Conservation (phyloP, 2,888 invertebrate genomes). For the Drosophila subquinaria region DNA sequence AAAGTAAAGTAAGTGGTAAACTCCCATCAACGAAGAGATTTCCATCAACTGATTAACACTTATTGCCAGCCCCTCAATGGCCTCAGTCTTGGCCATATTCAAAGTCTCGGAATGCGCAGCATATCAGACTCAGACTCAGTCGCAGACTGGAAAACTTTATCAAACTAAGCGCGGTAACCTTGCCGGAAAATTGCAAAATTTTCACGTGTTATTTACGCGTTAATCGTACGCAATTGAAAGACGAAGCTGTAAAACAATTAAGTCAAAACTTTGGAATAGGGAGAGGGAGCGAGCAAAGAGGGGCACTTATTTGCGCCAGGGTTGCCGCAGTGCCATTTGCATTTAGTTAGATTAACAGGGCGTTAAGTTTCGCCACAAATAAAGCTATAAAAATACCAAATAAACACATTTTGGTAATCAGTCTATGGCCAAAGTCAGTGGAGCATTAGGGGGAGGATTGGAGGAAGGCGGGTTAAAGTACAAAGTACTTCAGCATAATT, state of each 20-base stretch:
- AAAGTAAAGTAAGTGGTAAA: conserved; percentile 62
- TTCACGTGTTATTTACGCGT: conserved; percentile 76
- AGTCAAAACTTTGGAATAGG: conserved; percentile 9
- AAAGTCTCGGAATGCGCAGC: conserved; percentile 28
- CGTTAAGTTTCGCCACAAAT: conserved; percentile 76
- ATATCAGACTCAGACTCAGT: conserved; percentile 1
- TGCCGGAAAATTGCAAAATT: conserved; percentile 70
- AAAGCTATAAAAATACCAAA: conserved; percentile 47
- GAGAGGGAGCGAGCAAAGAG: background rate
- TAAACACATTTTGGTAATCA: conserved; percentile 49
- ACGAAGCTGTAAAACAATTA: conserved; percentile 53
- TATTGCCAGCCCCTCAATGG: conserved; percentile 56
- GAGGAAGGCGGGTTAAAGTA: conserved; percentile 5
- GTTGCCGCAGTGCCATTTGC: conserved; percentile 59
- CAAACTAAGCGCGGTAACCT: conserved; percentile 50
- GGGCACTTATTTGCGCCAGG: conserved; percentile 73
- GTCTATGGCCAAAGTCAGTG: conserved; percentile 27
- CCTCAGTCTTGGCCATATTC: conserved; percentile 29
- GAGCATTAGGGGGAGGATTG: conserved; percentile 8
- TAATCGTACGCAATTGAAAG: conserved; percentile 68
- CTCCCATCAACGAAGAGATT: conserved; percentile 67
- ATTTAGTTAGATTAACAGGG: conserved; percentile 80
- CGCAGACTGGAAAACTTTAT: conserved; percentile 45
- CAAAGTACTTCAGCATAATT: conserved; percentile 36
- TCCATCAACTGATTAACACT: conserved; percentile 58